These are phyloP conservation scores for Parnassius glacialis DNA, from an alignment of 2,888 invertebrate species.

Conservation along the genomic window DNA sequence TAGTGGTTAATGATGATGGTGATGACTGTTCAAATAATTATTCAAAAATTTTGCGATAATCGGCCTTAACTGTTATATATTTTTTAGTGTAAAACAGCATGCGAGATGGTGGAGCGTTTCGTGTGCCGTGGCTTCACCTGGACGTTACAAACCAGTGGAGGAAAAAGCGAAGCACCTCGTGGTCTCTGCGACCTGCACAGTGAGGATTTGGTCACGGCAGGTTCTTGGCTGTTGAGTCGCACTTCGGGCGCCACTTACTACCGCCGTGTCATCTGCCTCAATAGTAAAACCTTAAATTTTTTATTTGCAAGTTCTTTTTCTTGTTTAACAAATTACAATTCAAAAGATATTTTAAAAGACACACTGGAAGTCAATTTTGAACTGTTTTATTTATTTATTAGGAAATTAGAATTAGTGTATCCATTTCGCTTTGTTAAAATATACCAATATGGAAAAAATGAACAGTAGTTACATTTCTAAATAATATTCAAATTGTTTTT, in stretches of 20 bases:
- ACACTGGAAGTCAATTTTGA: too few relatives aligned
- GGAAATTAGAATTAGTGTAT: too few relatives aligned
- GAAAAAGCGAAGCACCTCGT: constrained; percentile 21
- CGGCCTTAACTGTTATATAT: background rate
- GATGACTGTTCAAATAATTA: too few relatives aligned
- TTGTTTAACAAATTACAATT: too few relatives aligned
- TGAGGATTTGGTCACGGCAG: constrained; percentile 90
- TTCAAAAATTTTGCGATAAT: background rate
- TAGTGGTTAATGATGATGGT: too few relatives aligned
- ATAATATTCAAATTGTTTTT: too few relatives aligned
- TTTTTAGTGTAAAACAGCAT: constrained; percentile 80
- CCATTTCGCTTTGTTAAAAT: too few relatives aligned
- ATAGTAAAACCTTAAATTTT: constrained; percentile 78
- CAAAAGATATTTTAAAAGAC: too few relatives aligned
- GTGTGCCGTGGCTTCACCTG: constrained; percentile 87
- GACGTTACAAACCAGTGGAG: constrained; percentile 38
- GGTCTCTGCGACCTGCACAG: constrained; percentile 84
- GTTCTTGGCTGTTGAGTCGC: constrained; percentile 84
- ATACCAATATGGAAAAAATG: too few relatives aligned
- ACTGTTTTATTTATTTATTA: too few relatives aligned
- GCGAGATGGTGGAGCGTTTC: constrained; percentile 84
- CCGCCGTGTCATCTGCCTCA: constrained; percentile 90
- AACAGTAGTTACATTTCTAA: too few relatives aligned
- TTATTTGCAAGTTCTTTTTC: too few relatives aligned
- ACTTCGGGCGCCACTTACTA: constrained; percentile 85